These are phyloP conservation scores for Perithous albicinctus DNA, from an alignment of 2,888 invertebrate species.

Conservation along the genomic window DNA sequence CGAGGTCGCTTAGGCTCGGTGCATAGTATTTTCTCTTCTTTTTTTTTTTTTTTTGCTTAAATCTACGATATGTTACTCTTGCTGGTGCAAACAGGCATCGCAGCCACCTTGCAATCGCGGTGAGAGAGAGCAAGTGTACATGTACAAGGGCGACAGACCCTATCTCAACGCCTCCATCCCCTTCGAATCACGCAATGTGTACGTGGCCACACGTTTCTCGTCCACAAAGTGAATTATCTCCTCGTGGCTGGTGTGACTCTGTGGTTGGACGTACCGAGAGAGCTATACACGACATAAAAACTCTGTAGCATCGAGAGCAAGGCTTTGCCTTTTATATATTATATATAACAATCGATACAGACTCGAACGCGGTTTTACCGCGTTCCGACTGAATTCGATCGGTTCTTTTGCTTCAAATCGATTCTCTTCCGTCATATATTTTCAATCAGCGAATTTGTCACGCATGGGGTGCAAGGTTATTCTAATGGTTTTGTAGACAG, in stretches of 20 bases:
- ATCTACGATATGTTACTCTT: slow-evolving; percentile 45
- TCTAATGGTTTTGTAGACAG: not conserved
- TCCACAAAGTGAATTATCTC: slow-evolving; percentile 67
- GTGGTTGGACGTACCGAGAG: slow-evolving; percentile 40
- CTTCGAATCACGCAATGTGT: slow-evolving; percentile 60
- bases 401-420: slow-evolving; percentile 8
- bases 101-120: slow-evolving; percentile 56
- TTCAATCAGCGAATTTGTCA: slow-evolving; percentile 26
- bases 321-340: slow-evolving; percentile 24
- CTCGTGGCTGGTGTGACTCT: slow-evolving; percentile 58
- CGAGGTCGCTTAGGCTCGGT: slow-evolving; percentile 27
- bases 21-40: slow-evolving; percentile 46
- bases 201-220: slow-evolving; percentile 65
- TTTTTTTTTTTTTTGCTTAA: slow-evolving; percentile 12
- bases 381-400: too few species aligned
- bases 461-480: not conserved
- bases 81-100: slow-evolving; percentile 41
- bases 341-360: slow-evolving; percentile 20
- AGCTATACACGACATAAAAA: slow-evolving; percentile 37
- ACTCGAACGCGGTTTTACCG: too few species aligned
- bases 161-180: slow-evolving; percentile 37
- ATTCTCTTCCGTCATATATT: slow-evolving; percentile 2
- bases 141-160: slow-evolving; percentile 27
- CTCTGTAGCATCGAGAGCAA: not conserved
- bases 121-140: slow-evolving; percentile 42